Base-by-base conservation (phyloP, 2,888 invertebrate genomes). In the Pammene fasciana region DNA sequence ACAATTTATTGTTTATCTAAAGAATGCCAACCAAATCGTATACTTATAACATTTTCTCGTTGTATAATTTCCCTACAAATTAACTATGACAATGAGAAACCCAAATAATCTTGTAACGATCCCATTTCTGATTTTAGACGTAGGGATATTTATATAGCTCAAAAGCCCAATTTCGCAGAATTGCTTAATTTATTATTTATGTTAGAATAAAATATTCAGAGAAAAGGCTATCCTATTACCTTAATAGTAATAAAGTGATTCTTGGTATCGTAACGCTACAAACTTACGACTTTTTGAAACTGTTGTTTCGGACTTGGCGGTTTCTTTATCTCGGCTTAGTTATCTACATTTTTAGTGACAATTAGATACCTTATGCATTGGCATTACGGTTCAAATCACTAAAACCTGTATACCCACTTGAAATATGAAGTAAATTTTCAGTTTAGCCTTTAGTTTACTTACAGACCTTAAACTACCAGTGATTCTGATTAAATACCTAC, bases 121-220 rank as follows among this genome's bases (percentile, higher is more conserved):
- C 5, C 14, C 46, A 46, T 14, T 46, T 46, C 14, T 46, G 14
- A 0, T 6, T 46, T 46, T 14, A 14, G 14, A 46, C 14, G 6
- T n/a, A 46, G 46, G 13, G 11, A 43, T 43, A 38, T 43, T 43
- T 43, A 46, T 46, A 46, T 5, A 46, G 8, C 46, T 6, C 5
- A 5, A 43, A 11, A 43, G 6, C n/a, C 46, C 46, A 14, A 8
- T 46, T n/a, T 46, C n/a, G n/a, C 46, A n/a, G 46, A 46, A 46
- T 46, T 46, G 46, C n/a, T 46, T 5, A 14, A 46, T 46, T 46
- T 46, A 46, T 46, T 46, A 46, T 46, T 46, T 46, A 46, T 46
- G 46, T 45, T 11, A 13, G 38, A 9, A 38, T 26, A 26, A n/a
- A 26, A 26, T 38, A 45, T 45, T 45, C 45, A 9, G 14, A 14